phyloP scores from a whole-genome alignment of 2,888 invertebrate species.

The Escarpia spicata region DNA sequence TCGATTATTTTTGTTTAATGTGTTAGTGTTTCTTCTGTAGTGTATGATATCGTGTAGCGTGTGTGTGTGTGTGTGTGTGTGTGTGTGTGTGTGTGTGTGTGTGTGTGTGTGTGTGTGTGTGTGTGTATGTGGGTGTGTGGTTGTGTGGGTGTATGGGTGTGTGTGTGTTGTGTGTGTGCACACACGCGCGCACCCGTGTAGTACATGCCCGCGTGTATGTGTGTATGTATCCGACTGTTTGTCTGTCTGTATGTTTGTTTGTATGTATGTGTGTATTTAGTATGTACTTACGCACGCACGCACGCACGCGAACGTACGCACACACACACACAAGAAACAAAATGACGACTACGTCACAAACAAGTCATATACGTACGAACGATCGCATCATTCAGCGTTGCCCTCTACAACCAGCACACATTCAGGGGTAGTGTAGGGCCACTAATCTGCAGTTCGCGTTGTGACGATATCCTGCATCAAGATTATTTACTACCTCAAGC shows the following conservation, averaged over 20 bases:
- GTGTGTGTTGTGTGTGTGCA: background rate
- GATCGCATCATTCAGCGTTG: background rate
- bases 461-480: background rate
- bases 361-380: background rate
- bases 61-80: too few relatives aligned
- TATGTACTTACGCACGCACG: background rate
- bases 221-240: background rate
- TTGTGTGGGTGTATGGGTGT: background rate
- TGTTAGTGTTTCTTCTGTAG: too few relatives aligned
- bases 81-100: too few relatives aligned
- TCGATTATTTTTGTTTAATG: too few relatives aligned
- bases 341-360: background rate
- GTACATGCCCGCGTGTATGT: background rate
- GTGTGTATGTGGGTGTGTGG: background rate
- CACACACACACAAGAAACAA: background rate
- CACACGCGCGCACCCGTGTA: too few relatives aligned
- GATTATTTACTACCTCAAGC: too few relatives aligned
- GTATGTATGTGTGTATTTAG: background rate
- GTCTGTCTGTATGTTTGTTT: background rate
- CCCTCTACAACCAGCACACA: background rate
- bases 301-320: background rate
- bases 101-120: too few relatives aligned
- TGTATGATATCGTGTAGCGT: too few relatives aligned
- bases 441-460: background rate
- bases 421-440: background rate